Evolutionary conservation across 1,140 invertebrate species (phyloP).

Genomic region (Venustaconcha ellipsiformis): DNA sequence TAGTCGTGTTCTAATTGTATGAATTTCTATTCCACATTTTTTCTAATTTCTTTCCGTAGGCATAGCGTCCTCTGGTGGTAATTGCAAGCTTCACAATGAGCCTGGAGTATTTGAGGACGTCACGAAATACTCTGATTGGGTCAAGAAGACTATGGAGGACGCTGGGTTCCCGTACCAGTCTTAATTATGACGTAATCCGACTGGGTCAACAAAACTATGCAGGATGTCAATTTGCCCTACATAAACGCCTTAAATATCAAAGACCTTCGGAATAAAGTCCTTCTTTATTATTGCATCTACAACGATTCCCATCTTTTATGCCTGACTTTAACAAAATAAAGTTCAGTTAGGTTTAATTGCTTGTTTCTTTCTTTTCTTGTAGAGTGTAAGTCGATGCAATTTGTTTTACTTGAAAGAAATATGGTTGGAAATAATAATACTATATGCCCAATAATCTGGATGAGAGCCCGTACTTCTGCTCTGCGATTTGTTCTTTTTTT

Average conservation of each 20-base stretch:
- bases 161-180: conserved; percentile 29
- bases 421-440: too few species aligned
- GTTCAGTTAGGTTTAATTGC: too few species aligned
- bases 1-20: too few species aligned
- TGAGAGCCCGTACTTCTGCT: too few species aligned
- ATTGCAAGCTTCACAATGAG: conserved; percentile 22
- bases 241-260: neutral
- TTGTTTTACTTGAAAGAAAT: too few species aligned
- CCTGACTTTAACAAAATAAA: too few species aligned
- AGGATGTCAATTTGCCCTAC: neutral
- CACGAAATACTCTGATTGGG: conserved; percentile 16
- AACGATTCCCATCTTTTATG: too few species aligned
- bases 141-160: conserved; percentile 24
- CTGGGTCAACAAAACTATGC: neutral
- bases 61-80: conserved; percentile 26
- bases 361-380: too few species aligned
- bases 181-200: neutral
- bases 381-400: too few species aligned
- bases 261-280: neutral
- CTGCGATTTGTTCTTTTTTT: too few species aligned
- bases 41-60: neutral
- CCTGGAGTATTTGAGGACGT: conserved; percentile 30
- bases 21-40: neutral
- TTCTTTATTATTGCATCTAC: too few species aligned
- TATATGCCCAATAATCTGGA: too few species aligned